Conservation (phyloP, 2,797 vertebrate genomes). For the Erithacus rubecula region DNA sequence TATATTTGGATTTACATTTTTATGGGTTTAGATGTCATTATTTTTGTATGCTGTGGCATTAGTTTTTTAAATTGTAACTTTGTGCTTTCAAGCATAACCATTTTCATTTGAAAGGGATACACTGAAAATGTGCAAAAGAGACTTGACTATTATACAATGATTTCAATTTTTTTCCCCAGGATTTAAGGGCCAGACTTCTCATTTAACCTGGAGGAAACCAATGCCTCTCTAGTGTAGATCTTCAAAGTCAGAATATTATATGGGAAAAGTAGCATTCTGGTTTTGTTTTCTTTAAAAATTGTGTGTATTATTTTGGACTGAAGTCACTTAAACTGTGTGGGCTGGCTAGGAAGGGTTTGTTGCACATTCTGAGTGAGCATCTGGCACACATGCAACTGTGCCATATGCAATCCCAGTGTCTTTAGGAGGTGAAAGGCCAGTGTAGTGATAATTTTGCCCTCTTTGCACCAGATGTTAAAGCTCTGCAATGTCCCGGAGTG, state of each 20-base stretch:
- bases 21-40: constrained; percentile 54
- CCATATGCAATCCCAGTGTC: constrained; percentile 21
- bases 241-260: not conserved
- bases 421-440: constrained; percentile 63
- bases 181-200: not conserved
- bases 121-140: constrained; percentile 6
- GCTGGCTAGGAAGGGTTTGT: not conserved
- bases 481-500: constrained; percentile 50
- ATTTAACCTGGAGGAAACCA: not conserved
- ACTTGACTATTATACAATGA: constrained; percentile 7
- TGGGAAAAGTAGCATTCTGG: not conserved
- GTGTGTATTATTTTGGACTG: not conserved
- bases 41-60: constrained; percentile 41
- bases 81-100: constrained; percentile 66
- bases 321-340: not conserved
- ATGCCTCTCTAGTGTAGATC: not conserved
- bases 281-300: not conserved
- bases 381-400: not conserved
- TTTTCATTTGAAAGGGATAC: constrained; percentile 65
- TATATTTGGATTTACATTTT: constrained; percentile 74
- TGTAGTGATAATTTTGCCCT: constrained; percentile 62
- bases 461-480: constrained; percentile 67
- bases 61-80: constrained; percentile 59
- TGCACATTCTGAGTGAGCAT: not conserved
- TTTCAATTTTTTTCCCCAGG: constrained; percentile 9